Conservation (phyloP, 2,113 vertebrate genomes). For the Lophius piscatorius region DNA sequence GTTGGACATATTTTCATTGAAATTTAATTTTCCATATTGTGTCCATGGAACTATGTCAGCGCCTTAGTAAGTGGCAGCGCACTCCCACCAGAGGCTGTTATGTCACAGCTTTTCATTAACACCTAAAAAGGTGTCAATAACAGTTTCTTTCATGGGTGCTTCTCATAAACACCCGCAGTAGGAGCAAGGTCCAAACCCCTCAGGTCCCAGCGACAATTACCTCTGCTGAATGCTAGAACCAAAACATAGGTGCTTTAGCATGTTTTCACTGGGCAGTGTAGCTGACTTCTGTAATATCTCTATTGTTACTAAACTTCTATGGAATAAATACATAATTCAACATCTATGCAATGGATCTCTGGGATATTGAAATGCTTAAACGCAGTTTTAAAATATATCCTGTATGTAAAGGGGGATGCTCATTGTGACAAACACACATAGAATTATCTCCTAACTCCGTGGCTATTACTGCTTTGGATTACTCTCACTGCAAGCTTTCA, state of each 20-base stretch:
- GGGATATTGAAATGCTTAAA: not conserved
- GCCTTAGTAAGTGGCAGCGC: constrained; percentile 41
- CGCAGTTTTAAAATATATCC: not conserved
- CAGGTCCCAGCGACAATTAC: constrained; percentile 5
- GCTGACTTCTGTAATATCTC: not conserved
- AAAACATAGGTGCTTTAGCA: constrained; percentile 1
- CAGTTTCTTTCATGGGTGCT: constrained; percentile 32
- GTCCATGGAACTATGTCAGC: constrained; percentile 18
- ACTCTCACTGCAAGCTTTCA: too few species aligned
- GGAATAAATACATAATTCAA: too few species aligned
- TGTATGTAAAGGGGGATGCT: not conserved
- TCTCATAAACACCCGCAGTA: constrained; percentile 60
- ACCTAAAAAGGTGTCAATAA: constrained; percentile 69
- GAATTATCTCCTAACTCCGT: not conserved
- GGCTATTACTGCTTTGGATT: not conserved
- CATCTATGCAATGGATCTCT: too few species aligned
- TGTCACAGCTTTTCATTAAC: constrained; percentile 75
- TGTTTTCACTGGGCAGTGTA: not conserved
- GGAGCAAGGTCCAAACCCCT: constrained; percentile 37
- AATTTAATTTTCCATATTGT: constrained; percentile 29
- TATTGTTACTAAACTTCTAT: too few species aligned
- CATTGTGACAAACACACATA: not conserved
- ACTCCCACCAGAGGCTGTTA: constrained; percentile 47
- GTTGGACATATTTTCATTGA: constrained; percentile 3
- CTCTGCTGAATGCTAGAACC: not conserved